Conservation (phyloP, 2,797 vertebrate species). For the Alectoris magna region DNA sequence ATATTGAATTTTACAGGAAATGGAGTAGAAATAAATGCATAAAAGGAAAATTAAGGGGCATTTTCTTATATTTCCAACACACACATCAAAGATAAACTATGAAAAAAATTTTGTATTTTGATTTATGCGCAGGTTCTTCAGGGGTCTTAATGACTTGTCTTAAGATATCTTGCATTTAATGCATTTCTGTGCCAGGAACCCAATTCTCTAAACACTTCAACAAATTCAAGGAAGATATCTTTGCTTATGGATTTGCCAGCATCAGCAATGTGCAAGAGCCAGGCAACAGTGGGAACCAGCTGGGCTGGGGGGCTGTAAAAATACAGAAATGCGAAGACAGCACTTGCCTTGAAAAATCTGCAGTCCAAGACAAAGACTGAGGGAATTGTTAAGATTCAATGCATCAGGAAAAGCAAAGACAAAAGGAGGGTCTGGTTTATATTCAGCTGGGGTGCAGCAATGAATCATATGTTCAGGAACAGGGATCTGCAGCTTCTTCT, state of each 20-base stretch:
- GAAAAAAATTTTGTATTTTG: neutral
- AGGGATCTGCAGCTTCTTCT: neutral
- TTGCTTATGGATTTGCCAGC: neutral
- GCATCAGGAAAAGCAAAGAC: neutral
- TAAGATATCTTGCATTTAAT: neutral
- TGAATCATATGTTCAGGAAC: fast-evolving
- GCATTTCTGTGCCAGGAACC: neutral
- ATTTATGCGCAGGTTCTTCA: neutral
- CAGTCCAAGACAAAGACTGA: neutral
- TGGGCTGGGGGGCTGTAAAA: neutral
- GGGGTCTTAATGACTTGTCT: neutral
- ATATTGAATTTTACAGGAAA: neutral
- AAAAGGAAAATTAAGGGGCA: neutral
- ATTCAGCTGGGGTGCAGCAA: neutral
- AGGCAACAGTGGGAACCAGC: neutral
- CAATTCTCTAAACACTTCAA: neutral
- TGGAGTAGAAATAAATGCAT: neutral
- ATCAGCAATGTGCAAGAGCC: neutral
- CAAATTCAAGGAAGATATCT: neutral
- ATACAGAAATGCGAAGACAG: neutral
- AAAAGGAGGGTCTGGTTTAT: neutral
- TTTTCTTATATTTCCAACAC: neutral
- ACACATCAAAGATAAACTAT: neutral
- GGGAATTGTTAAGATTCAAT: neutral
- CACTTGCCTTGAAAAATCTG: neutral